A percentile compares a stretch with the other conserved stretches of the same genome.
These are phyloP conservation scores for Catocala fraxini DNA, from an alignment of 2,888 invertebrate species.

Conservation along the genomic window DNA sequence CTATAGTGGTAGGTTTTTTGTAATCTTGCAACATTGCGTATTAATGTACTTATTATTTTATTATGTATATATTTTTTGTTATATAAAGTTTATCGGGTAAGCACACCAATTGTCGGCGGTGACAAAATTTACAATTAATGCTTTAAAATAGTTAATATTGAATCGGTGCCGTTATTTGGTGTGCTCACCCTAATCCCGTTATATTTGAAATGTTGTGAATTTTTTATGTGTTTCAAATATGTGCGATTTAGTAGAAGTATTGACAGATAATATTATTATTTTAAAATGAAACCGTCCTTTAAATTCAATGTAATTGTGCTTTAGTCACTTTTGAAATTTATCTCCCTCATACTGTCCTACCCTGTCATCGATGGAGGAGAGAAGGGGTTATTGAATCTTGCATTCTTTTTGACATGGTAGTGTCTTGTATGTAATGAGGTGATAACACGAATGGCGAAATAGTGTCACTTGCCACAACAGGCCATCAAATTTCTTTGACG, in stretches of 20 bases:
- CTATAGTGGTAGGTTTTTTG: conserved; percentile 25
- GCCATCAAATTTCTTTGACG: too few relatives aligned
- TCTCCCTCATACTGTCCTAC: too few relatives aligned
- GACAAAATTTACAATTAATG: conserved; percentile 18
- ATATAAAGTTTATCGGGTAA: conserved; percentile 29
- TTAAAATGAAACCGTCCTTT: conserved; percentile 25
- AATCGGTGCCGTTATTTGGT: conserved; percentile 14
- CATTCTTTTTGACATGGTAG: too few relatives aligned
- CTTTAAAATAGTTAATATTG: conserved; percentile 34
- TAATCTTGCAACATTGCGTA: conserved; percentile 33
- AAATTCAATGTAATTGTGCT: background rate
- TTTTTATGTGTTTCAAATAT: conserved; percentile 19
- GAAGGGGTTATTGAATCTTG: too few relatives aligned
- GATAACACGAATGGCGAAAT: too few relatives aligned
- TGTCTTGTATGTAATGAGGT: too few relatives aligned
- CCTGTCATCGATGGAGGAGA: too few relatives aligned
- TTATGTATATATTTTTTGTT: conserved; percentile 33
- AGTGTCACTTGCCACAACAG: too few relatives aligned
- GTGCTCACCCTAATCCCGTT: conserved; percentile 23
- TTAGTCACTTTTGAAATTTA: background rate
- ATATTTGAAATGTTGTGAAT: conserved; percentile 35
- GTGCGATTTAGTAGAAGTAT: conserved; percentile 28
- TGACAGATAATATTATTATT: conserved; percentile 9
- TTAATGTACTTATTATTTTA: conserved; percentile 51
- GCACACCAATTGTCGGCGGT: conserved; percentile 15